Conservation (phyloP, 1,140 invertebrate species). For the Drosophila lacertosa region DNA sequence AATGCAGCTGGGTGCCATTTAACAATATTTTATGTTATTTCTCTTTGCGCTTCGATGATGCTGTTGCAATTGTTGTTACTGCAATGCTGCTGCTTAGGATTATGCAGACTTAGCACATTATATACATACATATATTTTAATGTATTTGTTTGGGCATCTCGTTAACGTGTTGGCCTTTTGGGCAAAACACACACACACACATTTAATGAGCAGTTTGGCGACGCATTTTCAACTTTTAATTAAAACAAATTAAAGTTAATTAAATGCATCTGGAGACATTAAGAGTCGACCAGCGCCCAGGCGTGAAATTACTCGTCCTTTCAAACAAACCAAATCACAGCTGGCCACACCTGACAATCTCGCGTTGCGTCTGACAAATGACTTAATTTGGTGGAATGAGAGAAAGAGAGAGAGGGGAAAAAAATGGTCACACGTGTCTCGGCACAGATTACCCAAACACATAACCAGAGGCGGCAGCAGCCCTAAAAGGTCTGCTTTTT, state of each 20-base stretch:
- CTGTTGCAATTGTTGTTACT: no score
- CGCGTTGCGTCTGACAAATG: constrained; percentile 32
- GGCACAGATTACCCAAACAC: constrained; percentile 15
- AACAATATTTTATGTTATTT: constrained; percentile 49
- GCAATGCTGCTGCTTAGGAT: constrained; percentile 41
- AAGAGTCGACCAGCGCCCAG: constrained; percentile 15
- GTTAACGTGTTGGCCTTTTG: constrained; percentile 34
- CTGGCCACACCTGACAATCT: constrained; percentile 12
- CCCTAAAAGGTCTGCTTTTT: constrained; percentile 9
- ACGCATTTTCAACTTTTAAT: constrained; percentile 53
- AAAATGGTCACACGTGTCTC: constrained; percentile 48
- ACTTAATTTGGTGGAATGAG: constrained; percentile 37
- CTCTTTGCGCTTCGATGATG: constrained; percentile 5
- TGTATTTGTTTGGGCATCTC: constrained; percentile 6
- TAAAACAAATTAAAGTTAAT: constrained; percentile 59
- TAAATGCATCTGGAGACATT: constrained; percentile 42
- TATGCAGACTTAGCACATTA: constrained; percentile 31
- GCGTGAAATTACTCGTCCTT: constrained; percentile 38
- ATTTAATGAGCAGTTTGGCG: constrained; percentile 39
- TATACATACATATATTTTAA: constrained; percentile 4
- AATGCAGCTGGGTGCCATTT: constrained; percentile 49
- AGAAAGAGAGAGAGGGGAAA: no score
- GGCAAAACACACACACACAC: constrained; percentile 15
- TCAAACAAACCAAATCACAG: constrained; percentile 12
- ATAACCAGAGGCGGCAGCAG: constrained; percentile 2